These are phyloP conservation scores for Drosophila nikananu DNA, from an alignment of 1,140 invertebrate genomes.

Conservation along the genomic window DNA sequence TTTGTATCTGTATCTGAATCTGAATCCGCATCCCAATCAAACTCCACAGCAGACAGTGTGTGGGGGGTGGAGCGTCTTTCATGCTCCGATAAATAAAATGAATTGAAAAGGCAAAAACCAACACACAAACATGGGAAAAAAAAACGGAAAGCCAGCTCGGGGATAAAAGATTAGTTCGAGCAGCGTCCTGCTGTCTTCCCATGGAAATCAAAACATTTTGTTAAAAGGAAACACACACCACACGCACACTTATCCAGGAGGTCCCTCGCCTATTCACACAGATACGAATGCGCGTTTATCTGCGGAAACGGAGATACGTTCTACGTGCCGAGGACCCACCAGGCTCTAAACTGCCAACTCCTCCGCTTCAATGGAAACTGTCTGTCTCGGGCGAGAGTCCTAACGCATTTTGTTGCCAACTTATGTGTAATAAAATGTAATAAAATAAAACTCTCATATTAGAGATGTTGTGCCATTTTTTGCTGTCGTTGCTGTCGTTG, in stretches of 20 bases:
- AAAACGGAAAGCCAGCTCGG: slow-evolving; percentile 28
- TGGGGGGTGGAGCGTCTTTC: slow-evolving; percentile 63
- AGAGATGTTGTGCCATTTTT: slow-evolving; percentile 69
- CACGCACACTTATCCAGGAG: slow-evolving; percentile 21
- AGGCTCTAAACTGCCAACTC: slow-evolving; percentile 70
- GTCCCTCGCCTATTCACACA: slow-evolving; percentile 72
- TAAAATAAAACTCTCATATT: slow-evolving; percentile 82
- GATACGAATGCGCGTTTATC: slow-evolving; percentile 72
- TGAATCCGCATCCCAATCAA: background rate
- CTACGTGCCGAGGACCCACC: slow-evolving; percentile 65
- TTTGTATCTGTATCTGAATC: slow-evolving; percentile 40
- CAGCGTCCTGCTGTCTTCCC: slow-evolving; percentile 65
- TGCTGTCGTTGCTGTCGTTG: slow-evolving; percentile 2
- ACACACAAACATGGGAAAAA: slow-evolving; percentile 14
- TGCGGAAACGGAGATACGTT: slow-evolving; percentile 78
- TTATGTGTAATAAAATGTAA: slow-evolving; percentile 82
- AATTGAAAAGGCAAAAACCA: slow-evolving; percentile 78
- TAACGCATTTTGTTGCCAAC: slow-evolving; percentile 71
- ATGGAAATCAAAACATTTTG: slow-evolving; percentile 82
- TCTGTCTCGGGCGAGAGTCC: slow-evolving; percentile 24
- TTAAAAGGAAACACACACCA: slow-evolving; percentile 66
- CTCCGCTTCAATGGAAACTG: slow-evolving; percentile 45
- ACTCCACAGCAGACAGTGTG: background rate
- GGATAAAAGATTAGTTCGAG: slow-evolving; percentile 80
- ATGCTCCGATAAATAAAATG: slow-evolving; percentile 84